Evolutionary conservation across 2,113 vertebrate genomes (phyloP).

Genomic region (Nansenia antarctica): DNA sequence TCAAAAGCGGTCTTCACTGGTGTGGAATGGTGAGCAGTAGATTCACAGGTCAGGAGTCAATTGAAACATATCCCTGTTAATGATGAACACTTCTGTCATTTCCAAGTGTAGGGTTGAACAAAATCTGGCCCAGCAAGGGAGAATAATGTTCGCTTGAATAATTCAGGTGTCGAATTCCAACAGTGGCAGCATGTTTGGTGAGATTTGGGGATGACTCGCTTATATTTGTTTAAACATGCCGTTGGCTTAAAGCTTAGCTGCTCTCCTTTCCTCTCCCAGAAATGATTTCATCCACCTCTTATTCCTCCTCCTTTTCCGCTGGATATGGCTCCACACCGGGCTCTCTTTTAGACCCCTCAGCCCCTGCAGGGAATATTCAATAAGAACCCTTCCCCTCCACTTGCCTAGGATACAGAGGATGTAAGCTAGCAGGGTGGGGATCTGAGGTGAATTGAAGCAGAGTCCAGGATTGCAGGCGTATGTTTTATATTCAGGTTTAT

Average conservation of each 20-base stretch:
- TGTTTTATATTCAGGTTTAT: slow-evolving; percentile 4
- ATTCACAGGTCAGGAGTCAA: not conserved
- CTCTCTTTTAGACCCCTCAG: not conserved
- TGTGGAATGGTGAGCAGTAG: not conserved
- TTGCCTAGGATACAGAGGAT: not conserved
- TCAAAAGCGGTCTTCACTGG: no score
- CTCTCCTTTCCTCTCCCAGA: not conserved
- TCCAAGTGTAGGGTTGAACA: slow-evolving; percentile 8
- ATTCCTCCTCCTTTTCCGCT: not conserved
- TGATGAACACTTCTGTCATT: slow-evolving; percentile 10
- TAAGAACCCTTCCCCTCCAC: not conserved
- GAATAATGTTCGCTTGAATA: slow-evolving; percentile 32
- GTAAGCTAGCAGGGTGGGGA: not conserved
- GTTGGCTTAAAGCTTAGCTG: not conserved
- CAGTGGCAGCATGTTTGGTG: slow-evolving; percentile 23
- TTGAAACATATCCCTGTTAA: not conserved
- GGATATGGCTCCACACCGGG: not conserved
- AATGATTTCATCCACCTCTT: no score
- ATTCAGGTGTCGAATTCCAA: slow-evolving; percentile 31
- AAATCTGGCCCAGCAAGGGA: slow-evolving; percentile 6
- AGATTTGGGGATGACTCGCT: slow-evolving; percentile 8
- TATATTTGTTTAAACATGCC: slow-evolving; percentile 33
- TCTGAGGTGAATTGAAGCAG: not conserved
- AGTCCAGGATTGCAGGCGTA: not conserved
- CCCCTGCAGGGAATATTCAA: not conserved